Percentiles rank a stretch among this genome's conserved stretches.
Conservation (phyloP, 2,113 vertebrate genomes). For the Heptranchias perlo region DNA sequence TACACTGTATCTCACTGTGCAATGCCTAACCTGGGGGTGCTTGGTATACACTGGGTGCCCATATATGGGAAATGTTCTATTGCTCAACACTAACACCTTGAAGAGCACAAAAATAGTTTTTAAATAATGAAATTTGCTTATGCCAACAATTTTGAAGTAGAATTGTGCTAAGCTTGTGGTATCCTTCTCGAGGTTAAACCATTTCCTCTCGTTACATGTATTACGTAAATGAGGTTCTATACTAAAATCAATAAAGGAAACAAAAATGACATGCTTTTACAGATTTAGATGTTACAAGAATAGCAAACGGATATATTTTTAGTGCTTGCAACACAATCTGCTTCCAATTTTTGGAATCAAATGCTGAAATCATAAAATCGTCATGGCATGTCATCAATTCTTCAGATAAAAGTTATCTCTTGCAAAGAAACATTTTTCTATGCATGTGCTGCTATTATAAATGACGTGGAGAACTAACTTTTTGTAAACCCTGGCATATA, state of each 20-base stretch:
- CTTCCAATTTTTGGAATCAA: background rate
- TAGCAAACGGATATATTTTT: background rate
- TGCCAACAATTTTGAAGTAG: background rate
- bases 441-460: background rate
- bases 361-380: too few relatives aligned
- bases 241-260: background rate
- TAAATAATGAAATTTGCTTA: background rate
- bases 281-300: background rate
- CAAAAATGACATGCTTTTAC: background rate
- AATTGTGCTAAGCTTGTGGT: background rate
- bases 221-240: background rate
- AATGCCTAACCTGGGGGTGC: background rate
- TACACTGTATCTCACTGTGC: background rate
- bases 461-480: background rate
- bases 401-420: background rate
- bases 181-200: background rate
- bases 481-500: background rate
- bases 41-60: background rate
- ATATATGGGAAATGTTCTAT: background rate
- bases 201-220: background rate
- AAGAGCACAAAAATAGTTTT: background rate
- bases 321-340: background rate
- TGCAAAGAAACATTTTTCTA: background rate
- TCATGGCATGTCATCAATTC: background rate
- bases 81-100: background rate